These are phyloP conservation scores for Cossypha dichroa DNA, from an alignment of 2,797 vertebrate species.

Conservation along the genomic window DNA sequence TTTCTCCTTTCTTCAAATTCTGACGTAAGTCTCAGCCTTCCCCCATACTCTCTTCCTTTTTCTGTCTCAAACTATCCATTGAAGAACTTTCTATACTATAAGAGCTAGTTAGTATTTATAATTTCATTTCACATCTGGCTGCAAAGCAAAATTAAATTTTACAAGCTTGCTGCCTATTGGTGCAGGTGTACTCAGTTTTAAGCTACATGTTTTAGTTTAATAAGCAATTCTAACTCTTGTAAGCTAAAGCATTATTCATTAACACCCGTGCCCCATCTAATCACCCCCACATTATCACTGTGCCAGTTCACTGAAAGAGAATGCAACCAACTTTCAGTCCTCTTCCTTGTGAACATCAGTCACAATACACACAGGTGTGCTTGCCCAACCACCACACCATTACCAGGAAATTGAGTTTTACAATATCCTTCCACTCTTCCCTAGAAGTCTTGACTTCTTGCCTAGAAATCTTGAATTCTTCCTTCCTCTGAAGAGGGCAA, in stretches of 20 bases:
- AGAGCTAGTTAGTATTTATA: not conserved
- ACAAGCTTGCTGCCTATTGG: not conserved
- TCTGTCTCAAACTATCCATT: not conserved
- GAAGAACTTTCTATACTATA: not conserved
- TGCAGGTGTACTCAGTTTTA: not conserved
- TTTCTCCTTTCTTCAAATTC: not conserved
- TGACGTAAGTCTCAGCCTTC: not conserved
- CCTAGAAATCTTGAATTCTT: not conserved
- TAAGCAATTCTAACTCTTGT: not conserved
- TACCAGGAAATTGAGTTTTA: not conserved
- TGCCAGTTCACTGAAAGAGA: not conserved
- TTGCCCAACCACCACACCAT: not conserved
- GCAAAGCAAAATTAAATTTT: not conserved
- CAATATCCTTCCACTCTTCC: not conserved
- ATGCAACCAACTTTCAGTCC: not conserved
- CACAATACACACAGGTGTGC: rapidly evolving
- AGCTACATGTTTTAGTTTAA: not conserved
- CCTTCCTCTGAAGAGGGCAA: not conserved
- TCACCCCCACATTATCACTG: not conserved
- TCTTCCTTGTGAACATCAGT: not conserved
- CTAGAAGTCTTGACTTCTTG: not conserved
- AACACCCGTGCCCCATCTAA: not conserved
- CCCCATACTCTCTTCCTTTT: not conserved
- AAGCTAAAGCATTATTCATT: not conserved
- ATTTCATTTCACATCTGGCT: not conserved